Evolutionary conservation across 2,888 invertebrate genomes (phyloP).

Genomic region (Scaptodrosophila latifasciaeformis): DNA sequence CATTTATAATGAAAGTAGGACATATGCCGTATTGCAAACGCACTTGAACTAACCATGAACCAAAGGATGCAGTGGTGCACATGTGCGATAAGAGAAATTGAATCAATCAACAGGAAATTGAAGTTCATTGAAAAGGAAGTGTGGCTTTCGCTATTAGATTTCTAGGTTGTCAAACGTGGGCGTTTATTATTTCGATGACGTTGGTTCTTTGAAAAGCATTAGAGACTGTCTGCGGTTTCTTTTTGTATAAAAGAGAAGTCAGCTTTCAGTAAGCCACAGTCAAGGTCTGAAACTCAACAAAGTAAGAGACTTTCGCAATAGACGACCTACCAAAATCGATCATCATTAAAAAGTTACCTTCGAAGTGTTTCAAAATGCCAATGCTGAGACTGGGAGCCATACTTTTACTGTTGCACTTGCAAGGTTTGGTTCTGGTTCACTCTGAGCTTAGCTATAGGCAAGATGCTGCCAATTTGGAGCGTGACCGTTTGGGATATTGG

Average conservation of each 20-base stretch:
- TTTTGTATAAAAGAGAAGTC: neutral
- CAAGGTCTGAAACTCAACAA: neutral
- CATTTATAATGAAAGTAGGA: neutral
- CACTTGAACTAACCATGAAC: neutral
- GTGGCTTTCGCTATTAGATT: neutral
- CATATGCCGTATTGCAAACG: neutral
- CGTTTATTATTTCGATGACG: too few species aligned
- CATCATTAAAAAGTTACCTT: neutral
- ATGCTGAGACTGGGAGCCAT: neutral
- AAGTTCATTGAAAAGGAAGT: slow-evolving; percentile 19
- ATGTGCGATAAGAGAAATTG: slow-evolving; percentile 65
- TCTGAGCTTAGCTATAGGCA: neutral
- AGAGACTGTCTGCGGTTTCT: neutral
- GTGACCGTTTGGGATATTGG: neutral
- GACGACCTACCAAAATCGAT: neutral
- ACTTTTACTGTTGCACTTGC: neutral
- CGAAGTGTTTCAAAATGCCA: neutral
- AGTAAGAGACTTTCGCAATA: neutral
- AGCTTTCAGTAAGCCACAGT: neutral
- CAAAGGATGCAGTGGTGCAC: slow-evolving; percentile 54
- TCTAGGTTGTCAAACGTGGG: slow-evolving; percentile 19
- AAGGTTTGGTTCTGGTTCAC: neutral
- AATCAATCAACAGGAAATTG: slow-evolving; percentile 61
- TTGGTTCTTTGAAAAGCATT: too few species aligned
- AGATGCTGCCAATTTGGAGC: neutral